Evolutionary conservation across 2,888 invertebrate species (phyloP), one percentile per base, ranked within the genome.

Genomic region (Augochlorella aurata): DNA sequence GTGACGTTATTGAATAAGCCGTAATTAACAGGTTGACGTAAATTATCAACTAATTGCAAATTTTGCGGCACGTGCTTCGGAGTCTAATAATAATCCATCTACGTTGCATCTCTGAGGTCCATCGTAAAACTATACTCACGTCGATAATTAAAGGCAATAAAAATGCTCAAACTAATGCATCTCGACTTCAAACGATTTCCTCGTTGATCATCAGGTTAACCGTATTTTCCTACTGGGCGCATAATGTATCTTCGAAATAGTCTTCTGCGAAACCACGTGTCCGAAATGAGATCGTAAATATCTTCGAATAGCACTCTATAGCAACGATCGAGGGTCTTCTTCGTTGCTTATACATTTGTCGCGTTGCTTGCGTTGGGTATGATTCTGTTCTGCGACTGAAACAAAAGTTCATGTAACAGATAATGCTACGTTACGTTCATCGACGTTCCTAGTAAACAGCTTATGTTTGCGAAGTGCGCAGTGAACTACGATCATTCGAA

Each of bases 341-440:
- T 61, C 29, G 18, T 61, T 38, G 18, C 29, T 38, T 61, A 61
- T 61, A 29, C 61, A 61, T 61, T 61, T 9, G 29, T 16, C 16
- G 38, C 38, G 38, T 38, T 38, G 7, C 29, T 29, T 2, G 29
- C 58, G 24, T 24, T 5, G 58, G 7, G 14, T 54, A 10, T 24
- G 16, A 16, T 61, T 29, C 29, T 61, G 18, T 61, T 29, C 16
- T 38, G 16, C 61, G 29, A 61, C 29, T 38, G 2, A 18, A 29
- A 61, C 61, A 16, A 61, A 61, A 61, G 58, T 58, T 58, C 58
- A 58, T 24, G 58, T 7, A 24, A 24, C 24, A 58, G 61, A 61
- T 61, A 61, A 38, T 18, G 7, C 38, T 4, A 61, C 61, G 16
- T 61, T 61, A 29, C 61, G 18, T 29, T 16, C 29, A 2, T 7